These are phyloP conservation scores for Globodera ellingtonae DNA, from an alignment of 1,140 invertebrate genomes.

Conservation along the genomic window DNA sequence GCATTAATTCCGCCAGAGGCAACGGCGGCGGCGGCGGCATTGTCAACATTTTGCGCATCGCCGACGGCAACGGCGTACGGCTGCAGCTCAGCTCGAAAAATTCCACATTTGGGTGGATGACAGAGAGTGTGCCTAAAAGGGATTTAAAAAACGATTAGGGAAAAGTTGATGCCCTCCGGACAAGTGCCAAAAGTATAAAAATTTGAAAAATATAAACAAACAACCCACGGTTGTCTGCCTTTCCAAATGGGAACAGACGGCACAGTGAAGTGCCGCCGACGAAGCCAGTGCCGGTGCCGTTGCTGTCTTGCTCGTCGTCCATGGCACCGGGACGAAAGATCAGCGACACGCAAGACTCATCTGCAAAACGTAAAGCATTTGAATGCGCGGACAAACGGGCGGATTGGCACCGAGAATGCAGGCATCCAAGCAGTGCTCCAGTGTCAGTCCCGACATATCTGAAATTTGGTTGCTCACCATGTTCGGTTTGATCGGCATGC, in stretches of 20 bases:
- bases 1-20: neutral
- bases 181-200: no score
- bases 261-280: constrained; percentile 14
- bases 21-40: constrained; percentile 21
- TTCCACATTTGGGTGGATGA: constrained; percentile 46
- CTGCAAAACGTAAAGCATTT: neutral
- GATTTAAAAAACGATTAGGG: no score
- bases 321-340: constrained; percentile 19
- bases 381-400: neutral
- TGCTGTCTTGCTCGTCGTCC: neutral
- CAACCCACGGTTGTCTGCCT: constrained; percentile 21
- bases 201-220: neutral
- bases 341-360: constrained; percentile 45
- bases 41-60: neutral
- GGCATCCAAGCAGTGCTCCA: constrained; percentile 44
- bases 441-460: constrained; percentile 27
- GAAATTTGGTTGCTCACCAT: constrained; percentile 4
- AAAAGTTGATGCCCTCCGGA: no score
- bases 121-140: constrained; percentile 22
- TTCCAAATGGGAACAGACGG: constrained; percentile 43
- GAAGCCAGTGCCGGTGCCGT: neutral
- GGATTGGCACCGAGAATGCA: constrained; percentile 29
- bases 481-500: neutral
- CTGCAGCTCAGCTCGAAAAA: constrained; percentile 53
- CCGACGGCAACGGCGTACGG: constrained; percentile 15